Conservation (phyloP, 2,888 invertebrate species). For the Platycnemis pennipes region DNA sequence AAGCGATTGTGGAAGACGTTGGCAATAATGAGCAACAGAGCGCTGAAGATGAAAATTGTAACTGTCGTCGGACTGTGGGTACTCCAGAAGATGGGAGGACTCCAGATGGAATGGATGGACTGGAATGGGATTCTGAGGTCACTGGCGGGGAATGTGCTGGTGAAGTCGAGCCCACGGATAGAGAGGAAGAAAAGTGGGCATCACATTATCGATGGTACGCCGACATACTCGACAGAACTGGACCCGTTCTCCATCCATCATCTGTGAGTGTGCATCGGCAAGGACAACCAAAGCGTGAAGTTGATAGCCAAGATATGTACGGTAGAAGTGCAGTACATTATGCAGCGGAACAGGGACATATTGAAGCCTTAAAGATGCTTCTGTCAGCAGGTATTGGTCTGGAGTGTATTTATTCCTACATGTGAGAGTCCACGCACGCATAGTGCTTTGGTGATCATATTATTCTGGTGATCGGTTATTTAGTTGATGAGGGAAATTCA, state of each 20-base stretch:
- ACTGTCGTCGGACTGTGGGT: slow-evolving; percentile 79
- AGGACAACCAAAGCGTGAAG: slow-evolving; percentile 79
- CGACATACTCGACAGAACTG: slow-evolving; percentile 85
- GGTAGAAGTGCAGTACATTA: slow-evolving; percentile 87
- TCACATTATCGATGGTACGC: slow-evolving; percentile 86
- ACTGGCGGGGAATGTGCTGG: slow-evolving; percentile 81
- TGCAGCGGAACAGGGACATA: slow-evolving; percentile 85
- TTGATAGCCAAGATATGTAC: slow-evolving; percentile 84
- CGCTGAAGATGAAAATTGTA: slow-evolving; percentile 72
- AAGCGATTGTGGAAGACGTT: slow-evolving; percentile 73
- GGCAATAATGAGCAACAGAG: slow-evolving; percentile 75
- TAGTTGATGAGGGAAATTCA: no score
- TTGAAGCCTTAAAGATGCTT: slow-evolving; percentile 83
- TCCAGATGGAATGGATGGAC: slow-evolving; percentile 83
- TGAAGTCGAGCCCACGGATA: slow-evolving; percentile 78
- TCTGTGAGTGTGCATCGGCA: slow-evolving; percentile 78
- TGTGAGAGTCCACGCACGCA: no score
- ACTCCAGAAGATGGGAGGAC: slow-evolving; percentile 80
- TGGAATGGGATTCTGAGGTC: slow-evolving; percentile 90
- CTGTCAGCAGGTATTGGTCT: slow-evolving; percentile 81
- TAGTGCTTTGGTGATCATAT: neutral
- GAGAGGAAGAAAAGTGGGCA: slow-evolving; percentile 79
- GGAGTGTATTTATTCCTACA: no score
- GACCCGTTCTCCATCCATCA: slow-evolving; percentile 80
- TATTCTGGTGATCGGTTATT: neutral